Percentiles rank a stretch among this genome's conserved stretches.
Conservation (phyloP, 2,797 vertebrate species). For the Chaetodon trifasciatus region DNA sequence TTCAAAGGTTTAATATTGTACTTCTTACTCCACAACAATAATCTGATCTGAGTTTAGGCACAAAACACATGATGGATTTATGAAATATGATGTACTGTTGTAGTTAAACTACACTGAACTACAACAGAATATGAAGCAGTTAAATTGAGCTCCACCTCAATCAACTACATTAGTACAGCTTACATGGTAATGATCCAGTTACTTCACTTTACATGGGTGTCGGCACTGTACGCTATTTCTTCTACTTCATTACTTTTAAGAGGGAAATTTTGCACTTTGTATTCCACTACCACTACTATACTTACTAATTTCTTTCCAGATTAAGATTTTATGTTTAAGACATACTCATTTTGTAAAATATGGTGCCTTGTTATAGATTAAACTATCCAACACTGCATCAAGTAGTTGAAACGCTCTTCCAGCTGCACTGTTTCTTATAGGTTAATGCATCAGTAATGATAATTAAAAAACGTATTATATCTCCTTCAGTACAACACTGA, state of each 20-base stretch:
- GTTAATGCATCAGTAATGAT: not conserved
- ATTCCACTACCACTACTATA: not conserved
- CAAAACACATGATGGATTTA: not conserved
- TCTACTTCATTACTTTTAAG: not conserved
- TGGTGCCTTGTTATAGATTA: too few relatives aligned
- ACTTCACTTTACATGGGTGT: not conserved
- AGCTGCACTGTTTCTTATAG: not conserved
- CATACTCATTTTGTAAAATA: not conserved
- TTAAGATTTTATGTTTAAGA: not conserved
- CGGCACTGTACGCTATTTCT: not conserved
- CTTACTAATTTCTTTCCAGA: not conserved
- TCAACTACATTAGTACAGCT: too few relatives aligned
- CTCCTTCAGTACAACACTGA: not conserved
- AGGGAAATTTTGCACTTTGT: not conserved
- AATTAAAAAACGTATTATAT: too few relatives aligned
- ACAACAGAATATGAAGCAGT: not conserved
- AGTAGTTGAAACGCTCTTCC: not conserved
- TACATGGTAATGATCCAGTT: not conserved
- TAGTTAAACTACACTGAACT: not conserved
- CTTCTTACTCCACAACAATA: not conserved
- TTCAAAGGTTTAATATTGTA: not conserved
- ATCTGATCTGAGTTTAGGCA: not conserved
- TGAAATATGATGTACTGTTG: not conserved
- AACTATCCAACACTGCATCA: not conserved
- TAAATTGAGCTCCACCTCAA: not conserved